Base-by-base conservation (phyloP, 2,113 vertebrate genomes). In the Panthera leo region DNA sequence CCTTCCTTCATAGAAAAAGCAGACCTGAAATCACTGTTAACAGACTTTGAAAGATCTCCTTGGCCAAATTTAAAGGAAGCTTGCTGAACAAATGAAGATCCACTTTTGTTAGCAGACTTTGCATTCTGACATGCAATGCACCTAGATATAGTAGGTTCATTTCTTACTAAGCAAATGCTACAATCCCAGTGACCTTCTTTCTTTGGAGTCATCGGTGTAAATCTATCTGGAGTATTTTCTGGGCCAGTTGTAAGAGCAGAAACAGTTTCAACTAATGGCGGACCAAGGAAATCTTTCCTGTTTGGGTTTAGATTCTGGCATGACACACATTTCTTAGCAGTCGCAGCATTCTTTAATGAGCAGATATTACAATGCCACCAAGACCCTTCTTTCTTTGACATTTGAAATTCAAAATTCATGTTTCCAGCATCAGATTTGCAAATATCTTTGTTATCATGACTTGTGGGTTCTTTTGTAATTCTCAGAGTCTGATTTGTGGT, bases 181-280 rank as follows among this genome's bases (percentile, higher is more conserved):
- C 99, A 99, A 86, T 99, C 99, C 99, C 99, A 99, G 7, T 99
- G 98, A 42, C 99, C 99, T 80, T 98, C 98, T 39, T 99, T 99
- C 98, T 99, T 99, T 55, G 97, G 96, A 98, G 99, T 99, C 96
- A 96, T 97, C 29, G 98, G 91, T 65, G 98, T 94, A 99, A 98
- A 98, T 45, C 92, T 97, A 58, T 97, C 96, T 79, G 97, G 98
- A 73, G 65, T 8, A 42, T 68, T 39, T 42, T 96, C 97, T 96
- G 42, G 25, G 13, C 80, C 58, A 9, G 51, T 67, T 98, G 98
- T 99, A 91, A 98, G 94, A 98, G 51, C 23, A 16, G 85, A 39
- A 92, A 61, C 21, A 84, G 96, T 89, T 70, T 98, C 98, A 87
- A 67, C 36, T 96, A 98, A 82, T 1, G 96, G 83, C 1, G 93